A percentile compares a stretch with the other conserved stretches of the same genome.
These are phyloP conservation scores for Biston betularia DNA, from an alignment of 2,888 invertebrate species.

Conservation along the genomic window DNA sequence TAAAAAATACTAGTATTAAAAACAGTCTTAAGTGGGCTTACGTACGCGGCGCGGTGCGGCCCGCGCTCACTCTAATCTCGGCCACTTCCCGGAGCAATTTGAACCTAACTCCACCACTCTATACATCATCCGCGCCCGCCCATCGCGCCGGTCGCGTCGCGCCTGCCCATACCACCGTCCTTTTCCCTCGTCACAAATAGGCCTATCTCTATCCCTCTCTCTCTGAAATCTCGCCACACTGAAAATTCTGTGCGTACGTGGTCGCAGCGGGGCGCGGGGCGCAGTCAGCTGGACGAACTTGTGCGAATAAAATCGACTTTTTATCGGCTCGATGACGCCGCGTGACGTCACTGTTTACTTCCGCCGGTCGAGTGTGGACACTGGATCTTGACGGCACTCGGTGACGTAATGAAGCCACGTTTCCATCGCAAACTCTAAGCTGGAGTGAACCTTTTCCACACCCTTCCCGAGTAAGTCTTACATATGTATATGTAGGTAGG, in stretches of 20 bases:
- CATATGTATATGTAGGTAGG: neutral
- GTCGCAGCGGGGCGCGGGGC: conserved; percentile 63
- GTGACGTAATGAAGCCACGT: conserved; percentile 57
- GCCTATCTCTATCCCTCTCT: conserved; percentile 58
- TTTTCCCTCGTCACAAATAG: conserved; percentile 53
- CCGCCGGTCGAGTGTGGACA: conserved; percentile 69
- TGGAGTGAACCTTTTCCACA: conserved; percentile 3
- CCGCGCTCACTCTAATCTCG: conserved; percentile 90
- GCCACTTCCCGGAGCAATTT: conserved; percentile 92
- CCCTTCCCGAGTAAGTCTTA: neutral
- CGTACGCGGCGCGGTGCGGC: conserved; percentile 87
- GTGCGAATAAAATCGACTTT: conserved; percentile 86
- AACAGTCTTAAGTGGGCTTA: conserved; percentile 91
- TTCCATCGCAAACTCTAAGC: conserved; percentile 11
- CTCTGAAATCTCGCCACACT: conserved; percentile 78
- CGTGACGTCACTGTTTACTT: conserved; percentile 86
- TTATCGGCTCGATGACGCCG: conserved; percentile 84
- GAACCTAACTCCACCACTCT: conserved; percentile 91
- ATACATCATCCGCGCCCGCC: conserved; percentile 89
- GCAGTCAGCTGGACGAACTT: conserved; percentile 86
- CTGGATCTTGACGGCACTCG: conserved; percentile 62
- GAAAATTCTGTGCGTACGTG: conserved; percentile 75
- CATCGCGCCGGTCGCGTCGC: conserved; percentile 74
- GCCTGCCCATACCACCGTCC: conserved; percentile 63
- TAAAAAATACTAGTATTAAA: conserved; percentile 90